phyloP scores from a whole-genome alignment of 1,140 invertebrate species.

The Scaptomyza graminum region DNA sequence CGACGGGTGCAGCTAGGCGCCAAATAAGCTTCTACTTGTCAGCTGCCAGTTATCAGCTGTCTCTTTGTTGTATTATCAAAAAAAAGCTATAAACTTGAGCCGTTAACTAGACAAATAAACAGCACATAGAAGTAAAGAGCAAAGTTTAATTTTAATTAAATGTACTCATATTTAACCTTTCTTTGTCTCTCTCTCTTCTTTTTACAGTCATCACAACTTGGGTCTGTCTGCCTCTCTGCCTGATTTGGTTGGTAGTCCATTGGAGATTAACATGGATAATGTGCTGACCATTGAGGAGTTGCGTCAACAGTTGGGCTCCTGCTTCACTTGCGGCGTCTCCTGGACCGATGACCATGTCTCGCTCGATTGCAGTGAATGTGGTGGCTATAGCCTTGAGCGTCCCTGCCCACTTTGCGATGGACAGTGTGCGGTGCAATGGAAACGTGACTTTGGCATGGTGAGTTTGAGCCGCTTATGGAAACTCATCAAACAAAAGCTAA shows the following conservation, averaged over 20 bases:
- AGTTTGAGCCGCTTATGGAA: constrained; percentile 60
- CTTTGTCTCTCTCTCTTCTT: constrained; percentile 4
- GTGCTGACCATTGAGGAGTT: constrained; percentile 89
- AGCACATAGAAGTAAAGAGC: not conserved
- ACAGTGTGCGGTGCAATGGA: constrained; percentile 89
- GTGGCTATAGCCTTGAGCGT: constrained; percentile 90
- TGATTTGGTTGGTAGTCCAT: constrained; percentile 79
- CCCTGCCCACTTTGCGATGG: constrained; percentile 92
- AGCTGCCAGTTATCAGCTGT: not conserved
- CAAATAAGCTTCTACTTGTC: not conserved
- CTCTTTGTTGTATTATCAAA: not conserved
- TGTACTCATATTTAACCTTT: constrained; percentile 14
- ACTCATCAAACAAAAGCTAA: constrained; percentile 3
- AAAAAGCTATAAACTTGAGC: no score
- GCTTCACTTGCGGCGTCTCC: constrained; percentile 92
- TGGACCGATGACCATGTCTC: constrained; percentile 92
- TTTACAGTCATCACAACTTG: constrained; percentile 77
- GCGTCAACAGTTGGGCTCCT: constrained; percentile 88
- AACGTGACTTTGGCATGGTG: constrained; percentile 91
- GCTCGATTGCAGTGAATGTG: constrained; percentile 92
- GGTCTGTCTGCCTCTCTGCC: constrained; percentile 81
- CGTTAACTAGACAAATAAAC: no score
- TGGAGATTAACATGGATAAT: constrained; percentile 83
- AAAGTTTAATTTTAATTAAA: not conserved
- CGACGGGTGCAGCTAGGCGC: not conserved